These are phyloP conservation scores for Griposia aprilina DNA, from an alignment of 2,888 invertebrate species.

Conservation along the genomic window DNA sequence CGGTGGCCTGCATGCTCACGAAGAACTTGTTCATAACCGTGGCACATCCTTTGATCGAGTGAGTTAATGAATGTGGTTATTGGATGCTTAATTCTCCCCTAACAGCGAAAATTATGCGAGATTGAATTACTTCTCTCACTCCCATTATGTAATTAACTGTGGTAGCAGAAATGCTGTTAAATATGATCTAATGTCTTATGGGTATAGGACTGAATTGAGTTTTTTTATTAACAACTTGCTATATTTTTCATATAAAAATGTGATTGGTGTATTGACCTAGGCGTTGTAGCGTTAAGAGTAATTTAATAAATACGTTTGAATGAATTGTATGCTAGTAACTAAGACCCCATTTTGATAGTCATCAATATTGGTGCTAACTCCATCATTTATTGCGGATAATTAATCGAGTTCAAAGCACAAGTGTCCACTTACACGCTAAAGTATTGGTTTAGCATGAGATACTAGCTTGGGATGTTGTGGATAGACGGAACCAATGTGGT, in stretches of 20 bases:
- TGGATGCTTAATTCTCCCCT: slow-evolving; percentile 6
- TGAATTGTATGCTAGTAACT: neutral
- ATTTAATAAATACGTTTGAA: slow-evolving; percentile 3
- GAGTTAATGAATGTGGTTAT: slow-evolving; percentile 59
- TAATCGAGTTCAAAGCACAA: slow-evolving; percentile 6
- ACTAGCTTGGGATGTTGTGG: neutral
- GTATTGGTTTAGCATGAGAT: neutral
- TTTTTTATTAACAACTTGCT: neutral
- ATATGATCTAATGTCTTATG: slow-evolving; percentile 5
- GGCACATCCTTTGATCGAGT: slow-evolving; percentile 82
- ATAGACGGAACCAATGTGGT: neutral
- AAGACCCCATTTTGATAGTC: neutral
- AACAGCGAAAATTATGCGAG: slow-evolving; percentile 21
- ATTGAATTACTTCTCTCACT: slow-evolving; percentile 45
- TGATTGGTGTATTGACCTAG: neutral
- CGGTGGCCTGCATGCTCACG: slow-evolving; percentile 77
- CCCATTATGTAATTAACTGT: slow-evolving; percentile 42
- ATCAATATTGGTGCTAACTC: neutral
- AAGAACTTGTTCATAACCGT: slow-evolving; percentile 79
- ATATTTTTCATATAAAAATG: neutral
- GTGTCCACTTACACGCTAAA: neutral
- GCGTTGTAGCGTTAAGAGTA: neutral
- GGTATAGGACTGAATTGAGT: neutral
- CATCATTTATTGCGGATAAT: neutral
- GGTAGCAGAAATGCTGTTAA: neutral